These are phyloP conservation scores for Cinclus mexicanus DNA, from an alignment of 2,113 vertebrate genomes.

Conservation along the genomic window DNA sequence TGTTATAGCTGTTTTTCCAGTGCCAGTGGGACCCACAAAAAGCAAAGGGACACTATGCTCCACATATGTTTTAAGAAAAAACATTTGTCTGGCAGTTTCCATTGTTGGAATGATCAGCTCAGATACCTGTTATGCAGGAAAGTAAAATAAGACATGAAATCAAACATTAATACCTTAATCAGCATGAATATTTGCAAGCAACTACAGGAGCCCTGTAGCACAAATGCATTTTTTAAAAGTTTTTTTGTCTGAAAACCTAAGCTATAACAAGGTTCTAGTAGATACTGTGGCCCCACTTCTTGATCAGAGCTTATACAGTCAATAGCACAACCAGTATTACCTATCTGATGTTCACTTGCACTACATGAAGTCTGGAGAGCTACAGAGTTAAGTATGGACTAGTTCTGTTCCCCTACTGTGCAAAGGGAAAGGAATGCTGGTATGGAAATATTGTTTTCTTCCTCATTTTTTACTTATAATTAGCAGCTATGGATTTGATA, in stretches of 20 bases:
- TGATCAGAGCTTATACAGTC: background rate
- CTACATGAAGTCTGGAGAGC: background rate
- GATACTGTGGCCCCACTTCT: background rate
- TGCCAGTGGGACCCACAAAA: slow-evolving; percentile 93
- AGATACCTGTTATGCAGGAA: slow-evolving; percentile 77
- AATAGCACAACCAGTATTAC: background rate
- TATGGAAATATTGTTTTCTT: background rate
- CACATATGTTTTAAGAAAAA: slow-evolving; percentile 86
- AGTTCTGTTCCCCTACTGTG: background rate
- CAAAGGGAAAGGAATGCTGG: background rate
- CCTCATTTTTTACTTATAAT: background rate
- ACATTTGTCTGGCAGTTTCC: slow-evolving; percentile 89
- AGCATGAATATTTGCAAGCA: background rate
- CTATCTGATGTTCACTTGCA: background rate
- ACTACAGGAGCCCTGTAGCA: background rate
- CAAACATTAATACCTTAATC: background rate
- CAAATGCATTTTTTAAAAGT: background rate
- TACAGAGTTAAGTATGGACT: background rate
- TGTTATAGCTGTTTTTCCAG: slow-evolving; percentile 90
- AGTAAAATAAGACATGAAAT: background rate
- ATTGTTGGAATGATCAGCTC: slow-evolving; percentile 90
- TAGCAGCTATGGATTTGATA: background rate
- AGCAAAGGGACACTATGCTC: slow-evolving; percentile 81
- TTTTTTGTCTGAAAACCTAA: background rate
- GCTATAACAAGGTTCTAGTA: background rate